Conservation (phyloP, 2,888 invertebrate species). For the Drosophila mayaguana region DNA sequence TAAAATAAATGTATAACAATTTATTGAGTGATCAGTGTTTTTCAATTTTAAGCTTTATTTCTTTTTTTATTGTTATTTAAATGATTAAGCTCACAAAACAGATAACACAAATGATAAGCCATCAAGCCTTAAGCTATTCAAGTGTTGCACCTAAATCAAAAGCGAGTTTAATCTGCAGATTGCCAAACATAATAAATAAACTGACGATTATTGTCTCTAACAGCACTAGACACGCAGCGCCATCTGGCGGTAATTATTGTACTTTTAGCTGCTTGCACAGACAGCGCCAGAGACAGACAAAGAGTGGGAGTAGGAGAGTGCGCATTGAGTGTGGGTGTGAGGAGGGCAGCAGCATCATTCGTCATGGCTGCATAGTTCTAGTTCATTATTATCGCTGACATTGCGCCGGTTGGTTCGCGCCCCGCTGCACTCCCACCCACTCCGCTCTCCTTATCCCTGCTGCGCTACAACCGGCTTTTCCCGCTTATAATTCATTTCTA, state of each 20-base stretch:
- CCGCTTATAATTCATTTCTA: constrained; percentile 62
- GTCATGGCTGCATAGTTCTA: constrained; percentile 75
- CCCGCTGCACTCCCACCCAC: not conserved
- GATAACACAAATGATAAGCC: not conserved
- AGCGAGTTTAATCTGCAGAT: not conserved
- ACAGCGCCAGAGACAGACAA: not conserved
- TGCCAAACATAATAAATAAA: constrained; percentile 6
- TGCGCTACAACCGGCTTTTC: not conserved
- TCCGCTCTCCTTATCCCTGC: too few relatives aligned
- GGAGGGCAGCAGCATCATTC: constrained; percentile 63
- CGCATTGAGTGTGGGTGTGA: not conserved
- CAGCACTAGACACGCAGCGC: constrained; percentile 35
- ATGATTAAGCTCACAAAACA: too few relatives aligned
- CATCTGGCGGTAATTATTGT: constrained; percentile 26
- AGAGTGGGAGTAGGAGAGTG: not conserved
- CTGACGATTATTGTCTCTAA: constrained; percentile 37
- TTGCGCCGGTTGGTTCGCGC: constrained; percentile 34
- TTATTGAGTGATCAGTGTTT: too few relatives aligned
- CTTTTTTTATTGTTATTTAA: too few relatives aligned
- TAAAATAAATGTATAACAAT: too few relatives aligned
- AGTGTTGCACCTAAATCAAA: not conserved
- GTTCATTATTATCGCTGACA: constrained; percentile 80
- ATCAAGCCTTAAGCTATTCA: not conserved
- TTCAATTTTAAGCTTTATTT: too few relatives aligned
- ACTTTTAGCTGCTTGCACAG: constrained; percentile 18